Evolutionary conservation across 2,113 vertebrate genomes (phyloP).

Genomic region (Phalacrocorax pelagicus): DNA sequence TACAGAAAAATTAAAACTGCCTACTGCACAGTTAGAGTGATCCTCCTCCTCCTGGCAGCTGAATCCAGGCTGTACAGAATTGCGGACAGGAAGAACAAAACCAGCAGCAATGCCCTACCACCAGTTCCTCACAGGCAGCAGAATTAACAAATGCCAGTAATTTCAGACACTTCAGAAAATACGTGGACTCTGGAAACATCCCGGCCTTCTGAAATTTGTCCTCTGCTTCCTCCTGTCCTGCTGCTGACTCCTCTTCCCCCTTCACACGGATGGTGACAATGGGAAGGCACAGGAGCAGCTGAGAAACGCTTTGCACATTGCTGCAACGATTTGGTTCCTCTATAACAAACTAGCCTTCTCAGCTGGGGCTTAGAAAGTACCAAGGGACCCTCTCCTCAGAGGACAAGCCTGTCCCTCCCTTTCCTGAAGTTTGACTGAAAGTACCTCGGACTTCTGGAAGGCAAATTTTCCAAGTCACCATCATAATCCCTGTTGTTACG

Average conservation of each 20-base stretch:
- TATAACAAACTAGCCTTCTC: not conserved
- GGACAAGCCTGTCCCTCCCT: not conserved
- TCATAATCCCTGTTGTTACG: not conserved
- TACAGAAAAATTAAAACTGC: not conserved
- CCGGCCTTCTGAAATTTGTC: not conserved
- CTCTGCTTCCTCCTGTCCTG: not conserved
- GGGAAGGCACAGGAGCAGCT: not conserved
- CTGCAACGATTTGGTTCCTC: not conserved
- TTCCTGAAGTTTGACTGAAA: not conserved
- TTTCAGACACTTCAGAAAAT: not conserved
- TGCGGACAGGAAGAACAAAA: not conserved
- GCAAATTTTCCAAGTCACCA: not conserved
- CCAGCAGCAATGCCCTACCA: not conserved
- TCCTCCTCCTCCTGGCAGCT: not conserved
- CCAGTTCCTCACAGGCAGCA: not conserved
- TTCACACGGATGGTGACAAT: not conserved
- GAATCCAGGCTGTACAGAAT: not conserved
- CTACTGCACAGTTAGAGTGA: not conserved
- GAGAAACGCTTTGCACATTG: not conserved
- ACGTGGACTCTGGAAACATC: not conserved
- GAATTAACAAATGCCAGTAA: not conserved
- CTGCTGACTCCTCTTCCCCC: not conserved
- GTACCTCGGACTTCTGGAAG: not conserved
- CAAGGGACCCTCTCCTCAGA: not conserved
- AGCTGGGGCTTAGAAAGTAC: not conserved